Evolutionary conservation across 2,888 invertebrate genomes (phyloP).

Genomic region (Drosophila ustulata): DNA sequence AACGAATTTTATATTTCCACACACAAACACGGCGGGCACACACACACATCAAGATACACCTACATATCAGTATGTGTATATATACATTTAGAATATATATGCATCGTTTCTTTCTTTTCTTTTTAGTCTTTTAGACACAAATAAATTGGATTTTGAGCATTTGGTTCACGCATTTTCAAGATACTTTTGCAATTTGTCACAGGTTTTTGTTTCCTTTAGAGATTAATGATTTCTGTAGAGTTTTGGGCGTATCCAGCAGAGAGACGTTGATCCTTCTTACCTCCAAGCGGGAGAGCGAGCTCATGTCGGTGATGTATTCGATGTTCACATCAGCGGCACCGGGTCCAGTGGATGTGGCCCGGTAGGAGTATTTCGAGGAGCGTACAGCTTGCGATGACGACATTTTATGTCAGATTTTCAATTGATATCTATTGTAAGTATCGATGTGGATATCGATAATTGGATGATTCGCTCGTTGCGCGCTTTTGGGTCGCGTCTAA

Average conservation of each 20-base stretch:
- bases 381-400: constrained; percentile 92
- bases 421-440: constrained; percentile 36
- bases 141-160: constrained; percentile 31
- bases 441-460: constrained; percentile 10
- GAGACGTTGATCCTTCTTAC: constrained; percentile 86
- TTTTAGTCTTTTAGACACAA: constrained; percentile 33
- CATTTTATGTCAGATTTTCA: constrained; percentile 86
- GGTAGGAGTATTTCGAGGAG: constrained; percentile 96
- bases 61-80: constrained; percentile 14
- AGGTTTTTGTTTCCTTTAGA: not conserved
- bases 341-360: constrained; percentile 93
- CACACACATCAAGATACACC: constrained; percentile 40
- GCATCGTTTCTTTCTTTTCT: constrained; percentile 16
- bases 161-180: constrained; percentile 30
- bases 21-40: constrained; percentile 64
- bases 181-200: constrained; percentile 16
- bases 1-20: constrained; percentile 80
- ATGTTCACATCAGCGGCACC: constrained; percentile 96
- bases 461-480: constrained; percentile 57
- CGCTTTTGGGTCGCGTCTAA: constrained; percentile 48
- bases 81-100: constrained; percentile 19
- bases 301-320: constrained; percentile 97
- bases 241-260: constrained; percentile 20
- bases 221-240: constrained; percentile 4
- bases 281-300: constrained; percentile 97